phyloP scores from a whole-genome alignment of 2,113 vertebrate species.

The Aptenodytes forsteri region DNA sequence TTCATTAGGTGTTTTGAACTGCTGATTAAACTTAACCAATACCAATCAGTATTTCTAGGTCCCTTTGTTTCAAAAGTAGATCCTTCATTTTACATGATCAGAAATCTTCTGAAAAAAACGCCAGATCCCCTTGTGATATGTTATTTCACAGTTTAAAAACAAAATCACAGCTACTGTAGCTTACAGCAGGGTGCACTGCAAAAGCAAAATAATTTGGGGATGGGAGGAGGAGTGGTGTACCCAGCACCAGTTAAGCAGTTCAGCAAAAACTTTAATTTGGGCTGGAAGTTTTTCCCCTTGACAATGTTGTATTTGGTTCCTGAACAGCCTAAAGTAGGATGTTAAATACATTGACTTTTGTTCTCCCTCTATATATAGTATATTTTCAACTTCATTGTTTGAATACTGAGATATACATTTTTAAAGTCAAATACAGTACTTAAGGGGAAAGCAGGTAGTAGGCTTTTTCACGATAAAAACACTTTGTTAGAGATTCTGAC shows the following conservation, averaged over 20 bases:
- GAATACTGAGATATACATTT: background rate
- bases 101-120: background rate
- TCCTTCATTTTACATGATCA: slow-evolving; percentile 37
- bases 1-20: background rate
- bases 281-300: slow-evolving; percentile 2
- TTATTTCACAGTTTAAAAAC: slow-evolving; percentile 76
- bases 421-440: slow-evolving; percentile 54
- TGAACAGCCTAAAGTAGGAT: background rate
- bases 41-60: slow-evolving; percentile 1
- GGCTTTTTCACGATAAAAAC: background rate
- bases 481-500: background rate
- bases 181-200: slow-evolving; percentile 51
- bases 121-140: slow-evolving; percentile 61
- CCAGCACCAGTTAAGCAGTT: slow-evolving; percentile 42
- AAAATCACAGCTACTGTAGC: slow-evolving; percentile 69
- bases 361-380: background rate
- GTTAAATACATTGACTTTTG: background rate
- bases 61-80: slow-evolving; percentile 17
- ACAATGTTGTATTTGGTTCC: background rate
- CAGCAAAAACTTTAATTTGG: slow-evolving; percentile 19
- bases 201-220: slow-evolving; percentile 34
- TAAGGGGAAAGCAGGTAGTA: slow-evolving; percentile 30
- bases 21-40: slow-evolving; percentile 27
- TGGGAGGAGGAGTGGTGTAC: slow-evolving; percentile 1
- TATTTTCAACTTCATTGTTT: slow-evolving; percentile 3